A percentile compares a stretch with the other conserved stretches of the same genome.
These are phyloP conservation scores for Pseudolaguvia tuberculata DNA, from an alignment of 2,113 vertebrate species.

Conservation along the genomic window DNA sequence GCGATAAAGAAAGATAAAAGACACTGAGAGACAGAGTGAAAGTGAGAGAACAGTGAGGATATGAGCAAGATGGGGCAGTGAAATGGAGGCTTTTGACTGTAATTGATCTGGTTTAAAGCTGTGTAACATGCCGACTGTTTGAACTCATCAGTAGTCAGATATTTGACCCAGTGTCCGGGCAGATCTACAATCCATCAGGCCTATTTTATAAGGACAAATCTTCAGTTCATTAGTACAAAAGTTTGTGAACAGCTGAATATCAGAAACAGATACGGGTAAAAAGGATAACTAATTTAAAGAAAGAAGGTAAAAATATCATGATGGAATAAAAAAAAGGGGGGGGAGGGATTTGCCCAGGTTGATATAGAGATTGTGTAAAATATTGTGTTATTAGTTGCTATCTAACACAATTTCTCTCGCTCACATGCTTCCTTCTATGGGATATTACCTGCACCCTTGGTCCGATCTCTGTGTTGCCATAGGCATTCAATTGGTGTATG, in stretches of 20 bases:
- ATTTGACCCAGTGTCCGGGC: conserved; percentile 63
- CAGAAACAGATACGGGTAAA: neutral
- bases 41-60: neutral
- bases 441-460: conserved; percentile 45
- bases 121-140: conserved; percentile 62
- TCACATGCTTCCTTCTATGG: conserved; percentile 25
- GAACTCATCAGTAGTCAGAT: conserved; percentile 61
- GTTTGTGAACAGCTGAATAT: neutral
- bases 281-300: neutral
- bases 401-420: conserved; percentile 24
- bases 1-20: neutral
- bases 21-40: conserved; percentile 10
- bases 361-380: conserved; percentile 46
- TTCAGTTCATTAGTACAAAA: neutral
- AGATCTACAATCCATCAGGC: conserved; percentile 62
- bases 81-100: conserved; percentile 46
- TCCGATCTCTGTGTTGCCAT: conserved; percentile 56
- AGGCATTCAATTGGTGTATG: conserved; percentile 55
- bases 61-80: neutral
- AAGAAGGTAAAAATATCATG: neutral
- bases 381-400: conserved; percentile 47
- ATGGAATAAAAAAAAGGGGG: conserved; percentile 28
- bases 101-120: conserved; percentile 65
- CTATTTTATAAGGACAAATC: conserved; percentile 44
- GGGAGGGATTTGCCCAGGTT: conserved; percentile 36